A percentile compares a stretch with the other conserved stretches of the same genome.
phyloP scores from a whole-genome alignment of 2,113 vertebrate genomes.

The Progne subis region DNA sequence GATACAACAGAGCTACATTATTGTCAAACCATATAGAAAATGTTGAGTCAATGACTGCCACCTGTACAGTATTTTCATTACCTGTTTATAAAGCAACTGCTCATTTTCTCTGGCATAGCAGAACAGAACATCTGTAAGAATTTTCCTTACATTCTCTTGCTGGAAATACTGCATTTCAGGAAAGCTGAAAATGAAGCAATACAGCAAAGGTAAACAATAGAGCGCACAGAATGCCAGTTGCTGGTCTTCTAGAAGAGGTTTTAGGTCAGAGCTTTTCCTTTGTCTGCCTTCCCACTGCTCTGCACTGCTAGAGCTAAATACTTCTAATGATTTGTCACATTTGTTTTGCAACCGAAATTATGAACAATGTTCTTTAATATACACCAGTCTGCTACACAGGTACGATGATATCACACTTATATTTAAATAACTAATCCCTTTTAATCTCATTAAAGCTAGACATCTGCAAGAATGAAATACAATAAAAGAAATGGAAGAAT shows the following conservation, averaged over 20 bases:
- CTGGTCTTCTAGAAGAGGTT: neutral
- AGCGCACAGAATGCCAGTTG: constrained; percentile 2
- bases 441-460: constrained; percentile 22
- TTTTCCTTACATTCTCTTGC: constrained; percentile 91
- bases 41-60: constrained; percentile 69
- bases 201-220: constrained; percentile 13
- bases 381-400: neutral
- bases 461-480: constrained; percentile 33
- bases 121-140: constrained; percentile 98
- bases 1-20: constrained; percentile 68
- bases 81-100: constrained; percentile 98
- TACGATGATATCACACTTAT: constrained; percentile 14
- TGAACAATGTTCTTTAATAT: neutral
- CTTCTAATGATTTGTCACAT: neutral
- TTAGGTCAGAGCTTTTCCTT: neutral
- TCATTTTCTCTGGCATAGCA: constrained; percentile 98
- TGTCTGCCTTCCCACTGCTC: neutral
- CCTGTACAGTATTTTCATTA: constrained; percentile 80
- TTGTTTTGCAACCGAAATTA: neutral
- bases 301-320: neutral
- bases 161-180: constrained; percentile 99
- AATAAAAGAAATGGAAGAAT: neutral
- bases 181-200: constrained; percentile 82
- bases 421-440: constrained; percentile 20
- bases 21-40: constrained; percentile 67